Conservation (phyloP, 64 coral and sea anemone genomes). For the Astreopora myriophthalma region DNA sequence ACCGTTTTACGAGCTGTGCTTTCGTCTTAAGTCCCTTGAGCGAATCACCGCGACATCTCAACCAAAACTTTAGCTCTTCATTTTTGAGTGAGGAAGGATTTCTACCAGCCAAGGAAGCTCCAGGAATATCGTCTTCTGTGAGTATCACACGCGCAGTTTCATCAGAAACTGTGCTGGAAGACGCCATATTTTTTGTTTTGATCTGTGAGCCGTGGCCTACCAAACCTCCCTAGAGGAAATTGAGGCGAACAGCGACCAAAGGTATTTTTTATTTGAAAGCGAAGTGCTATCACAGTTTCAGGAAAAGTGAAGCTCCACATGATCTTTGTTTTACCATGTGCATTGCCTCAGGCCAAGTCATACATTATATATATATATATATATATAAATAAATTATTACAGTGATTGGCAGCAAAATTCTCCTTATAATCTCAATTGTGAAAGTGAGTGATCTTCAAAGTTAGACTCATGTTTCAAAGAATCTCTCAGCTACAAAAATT, state of each 20-base stretch:
- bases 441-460: too few relatives aligned
- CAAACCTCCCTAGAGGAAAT: slow-evolving; percentile 14
- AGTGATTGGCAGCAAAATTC: slow-evolving; percentile 39
- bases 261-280: slow-evolving; percentile 23
- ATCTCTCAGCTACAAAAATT: slow-evolving; percentile 44
- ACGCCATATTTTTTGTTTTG: slow-evolving; percentile 25
- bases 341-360: slow-evolving; percentile 39
- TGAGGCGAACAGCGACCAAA: slow-evolving; percentile 14
- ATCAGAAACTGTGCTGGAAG: not conserved
- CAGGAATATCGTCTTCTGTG: not conserved
- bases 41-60: not conserved
- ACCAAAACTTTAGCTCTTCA: too few relatives aligned
- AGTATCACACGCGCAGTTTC: not conserved
- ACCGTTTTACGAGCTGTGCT: not conserved
- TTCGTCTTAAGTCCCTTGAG: slow-evolving; percentile 25
- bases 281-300: slow-evolving; percentile 60
- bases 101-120: too few relatives aligned
- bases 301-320: slow-evolving; percentile 53
- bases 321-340: slow-evolving; percentile 47
- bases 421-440: too few relatives aligned
- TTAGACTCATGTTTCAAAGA: too few relatives aligned
- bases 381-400: not conserved
- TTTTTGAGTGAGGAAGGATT: too few relatives aligned
- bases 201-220: not conserved
- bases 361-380: too few relatives aligned